phyloP scores from a whole-genome alignment of 1,140 invertebrate genomes.

The Panonychus citri region DNA sequence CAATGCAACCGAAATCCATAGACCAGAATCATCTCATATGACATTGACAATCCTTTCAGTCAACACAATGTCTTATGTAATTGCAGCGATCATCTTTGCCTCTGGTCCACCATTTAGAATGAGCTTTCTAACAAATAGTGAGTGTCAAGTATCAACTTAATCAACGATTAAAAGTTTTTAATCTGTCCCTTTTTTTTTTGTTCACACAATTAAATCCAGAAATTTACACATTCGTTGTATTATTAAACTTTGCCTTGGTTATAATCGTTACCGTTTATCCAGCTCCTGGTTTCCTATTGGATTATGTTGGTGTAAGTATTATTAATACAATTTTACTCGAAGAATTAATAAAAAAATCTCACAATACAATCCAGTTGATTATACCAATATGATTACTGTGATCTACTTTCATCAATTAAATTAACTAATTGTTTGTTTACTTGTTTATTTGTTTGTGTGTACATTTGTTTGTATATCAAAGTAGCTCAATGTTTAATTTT shows the following conservation, averaged over 20 bases:
- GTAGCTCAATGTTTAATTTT: background rate
- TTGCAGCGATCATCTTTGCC: conserved; percentile 17
- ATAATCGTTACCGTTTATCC: conserved; percentile 12
- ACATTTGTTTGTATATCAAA: no score
- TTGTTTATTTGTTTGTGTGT: no score
- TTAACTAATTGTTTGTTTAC: no score
- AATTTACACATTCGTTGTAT: conserved; percentile 7
- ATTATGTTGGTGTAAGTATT: conserved; percentile 12
- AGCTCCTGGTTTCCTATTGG: conserved; percentile 5
- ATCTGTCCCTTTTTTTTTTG: background rate
- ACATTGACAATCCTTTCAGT: conserved; percentile 14
- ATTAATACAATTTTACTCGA: background rate
- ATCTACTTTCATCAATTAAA: no score
- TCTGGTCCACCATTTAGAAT: conserved; percentile 16
- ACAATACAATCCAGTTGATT: no score
- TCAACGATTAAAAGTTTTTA: background rate
- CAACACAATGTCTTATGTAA: conserved; percentile 17
- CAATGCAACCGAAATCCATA: conserved; percentile 2
- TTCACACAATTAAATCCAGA: background rate
- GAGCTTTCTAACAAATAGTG: conserved; percentile 14
- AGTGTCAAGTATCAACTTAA: no score
- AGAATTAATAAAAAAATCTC: no score
- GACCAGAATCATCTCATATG: conserved; percentile 10
- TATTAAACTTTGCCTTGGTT: conserved; percentile 12
- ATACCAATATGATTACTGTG: no score